Conservation (phyloP, 2,797 vertebrate species). For the Harpia harpyja region DNA sequence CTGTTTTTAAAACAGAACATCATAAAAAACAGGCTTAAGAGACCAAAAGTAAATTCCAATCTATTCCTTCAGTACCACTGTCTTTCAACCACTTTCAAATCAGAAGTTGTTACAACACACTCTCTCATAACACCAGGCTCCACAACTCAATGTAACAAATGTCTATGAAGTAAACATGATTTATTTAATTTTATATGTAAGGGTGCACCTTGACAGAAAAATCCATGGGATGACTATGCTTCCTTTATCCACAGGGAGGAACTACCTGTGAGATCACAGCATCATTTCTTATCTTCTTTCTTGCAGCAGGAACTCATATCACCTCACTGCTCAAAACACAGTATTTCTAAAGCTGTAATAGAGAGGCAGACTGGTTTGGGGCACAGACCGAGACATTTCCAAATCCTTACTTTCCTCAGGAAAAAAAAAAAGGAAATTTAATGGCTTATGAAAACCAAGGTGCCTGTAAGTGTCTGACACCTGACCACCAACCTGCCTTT, state of each 20-base stretch:
- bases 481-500: background rate
- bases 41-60: background rate
- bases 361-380: background rate
- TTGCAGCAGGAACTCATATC: background rate
- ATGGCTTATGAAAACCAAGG: background rate
- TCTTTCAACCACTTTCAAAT: background rate
- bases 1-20: background rate
- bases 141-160: background rate
- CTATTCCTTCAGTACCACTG: background rate
- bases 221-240: background rate
- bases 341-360: background rate
- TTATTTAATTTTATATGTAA: background rate
- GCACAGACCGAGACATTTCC: background rate
- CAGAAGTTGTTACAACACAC: background rate
- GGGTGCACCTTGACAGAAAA: background rate
- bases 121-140: background rate
- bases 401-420: background rate
- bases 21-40: background rate
- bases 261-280: background rate
- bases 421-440: background rate
- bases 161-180: background rate
- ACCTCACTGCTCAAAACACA: background rate
- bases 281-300: background rate
- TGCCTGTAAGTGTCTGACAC: background rate
- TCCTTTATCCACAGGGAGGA: background rate